Conservation (phyloP, 2,797 vertebrate genomes). For the Sebastes flavidus region DNA sequence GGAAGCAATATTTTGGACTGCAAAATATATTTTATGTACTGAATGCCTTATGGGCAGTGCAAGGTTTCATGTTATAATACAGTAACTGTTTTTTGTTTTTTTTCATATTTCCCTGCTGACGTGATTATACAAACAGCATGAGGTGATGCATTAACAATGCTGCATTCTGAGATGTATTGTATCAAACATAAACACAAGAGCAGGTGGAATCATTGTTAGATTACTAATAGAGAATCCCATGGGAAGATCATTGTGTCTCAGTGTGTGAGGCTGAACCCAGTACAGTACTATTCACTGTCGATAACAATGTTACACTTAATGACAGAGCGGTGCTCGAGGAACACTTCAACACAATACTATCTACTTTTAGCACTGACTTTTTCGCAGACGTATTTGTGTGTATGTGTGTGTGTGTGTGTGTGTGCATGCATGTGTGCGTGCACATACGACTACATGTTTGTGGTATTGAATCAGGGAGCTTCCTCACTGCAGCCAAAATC, state of each 20-base stretch:
- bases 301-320: neutral
- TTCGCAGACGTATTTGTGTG: too few species aligned
- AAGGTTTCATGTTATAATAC: too few species aligned
- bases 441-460: neutral
- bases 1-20: too few species aligned
- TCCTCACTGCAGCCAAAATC: neutral
- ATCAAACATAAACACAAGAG: neutral
- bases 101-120: too few species aligned
- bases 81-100: too few species aligned
- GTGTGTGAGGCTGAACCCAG: neutral
- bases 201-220: slow-evolving; percentile 21
- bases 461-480: neutral
- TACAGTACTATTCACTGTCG: neutral
- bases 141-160: neutral
- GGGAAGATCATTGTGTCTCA: neutral
- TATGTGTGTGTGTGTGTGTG: too few species aligned
- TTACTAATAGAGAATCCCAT: neutral
- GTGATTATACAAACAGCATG: neutral
- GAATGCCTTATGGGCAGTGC: too few species aligned
- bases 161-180: neutral
- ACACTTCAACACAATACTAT: slow-evolving; percentile 14
- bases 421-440: neutral
- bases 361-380: slow-evolving; percentile 1
- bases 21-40: too few species aligned
- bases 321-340: slow-evolving; percentile 9